phyloP scores from a whole-genome alignment of 1,140 invertebrate species.

The Drosophila triauraria region DNA sequence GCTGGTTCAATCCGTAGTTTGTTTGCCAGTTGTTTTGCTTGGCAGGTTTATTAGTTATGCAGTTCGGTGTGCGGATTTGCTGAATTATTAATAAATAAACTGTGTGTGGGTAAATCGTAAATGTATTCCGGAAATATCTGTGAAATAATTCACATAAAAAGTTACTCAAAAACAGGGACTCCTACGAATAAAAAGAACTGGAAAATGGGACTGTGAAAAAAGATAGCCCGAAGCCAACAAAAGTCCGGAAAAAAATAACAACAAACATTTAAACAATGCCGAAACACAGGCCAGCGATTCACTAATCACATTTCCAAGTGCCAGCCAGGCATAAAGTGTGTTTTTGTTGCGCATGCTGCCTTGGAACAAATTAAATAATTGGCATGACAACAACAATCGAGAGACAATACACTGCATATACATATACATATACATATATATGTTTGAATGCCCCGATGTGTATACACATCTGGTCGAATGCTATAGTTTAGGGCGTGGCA shows the following conservation, averaged over 20 bases:
- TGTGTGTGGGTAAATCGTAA: conserved; percentile 8
- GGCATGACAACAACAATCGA: conserved; percentile 72
- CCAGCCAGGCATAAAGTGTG: conserved; percentile 12
- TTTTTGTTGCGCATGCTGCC: conserved; percentile 33
- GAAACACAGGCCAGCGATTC: conserved; percentile 1
- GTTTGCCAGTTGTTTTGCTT: conserved; percentile 43
- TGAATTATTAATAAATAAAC: conserved; percentile 77
- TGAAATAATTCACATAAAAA: not conserved
- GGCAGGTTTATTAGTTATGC: conserved; percentile 81
- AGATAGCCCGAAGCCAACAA: not conserved
- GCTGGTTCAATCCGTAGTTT: conserved; percentile 17
- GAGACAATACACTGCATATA: conserved; percentile 30
- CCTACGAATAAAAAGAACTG: not conserved
- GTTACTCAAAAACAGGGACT: conserved; percentile 1
- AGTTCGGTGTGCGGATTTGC: conserved; percentile 50
- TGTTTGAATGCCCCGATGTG: not conserved
- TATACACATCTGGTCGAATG: conserved; percentile 24
- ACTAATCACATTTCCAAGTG: conserved; percentile 63
- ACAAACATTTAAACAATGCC: not conserved
- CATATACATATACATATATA: conserved; percentile 6
- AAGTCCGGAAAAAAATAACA: not conserved
- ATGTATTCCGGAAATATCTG: conserved; percentile 9
- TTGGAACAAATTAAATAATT: conserved; percentile 79
- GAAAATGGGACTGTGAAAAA: not conserved
- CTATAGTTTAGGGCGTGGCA: conserved; percentile 48